Percentiles rank a stretch among this genome's conserved stretches.
phyloP scores from a whole-genome alignment of 2,797 vertebrate genomes.

The Masticophis lateralis region DNA sequence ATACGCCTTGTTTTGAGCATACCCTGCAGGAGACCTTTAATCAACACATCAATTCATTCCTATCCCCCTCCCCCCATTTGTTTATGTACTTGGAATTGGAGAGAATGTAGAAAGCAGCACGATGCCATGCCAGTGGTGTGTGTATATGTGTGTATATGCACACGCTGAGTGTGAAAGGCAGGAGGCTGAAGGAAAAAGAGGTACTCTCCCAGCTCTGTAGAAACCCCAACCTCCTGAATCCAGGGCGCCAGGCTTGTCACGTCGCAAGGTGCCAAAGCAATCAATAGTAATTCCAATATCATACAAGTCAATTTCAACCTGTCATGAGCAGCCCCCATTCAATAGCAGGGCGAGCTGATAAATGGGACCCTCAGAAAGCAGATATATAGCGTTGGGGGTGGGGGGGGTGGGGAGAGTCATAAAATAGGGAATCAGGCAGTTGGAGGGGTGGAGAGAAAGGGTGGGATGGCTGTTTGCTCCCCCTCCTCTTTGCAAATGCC shows the following conservation, averaged over 20 bases:
- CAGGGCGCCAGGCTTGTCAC: slow-evolving; percentile 47
- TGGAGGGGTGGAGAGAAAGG: not conserved
- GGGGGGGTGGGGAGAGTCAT: slow-evolving; percentile 56
- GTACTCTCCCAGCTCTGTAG: not conserved
- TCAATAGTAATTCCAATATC: slow-evolving; percentile 71
- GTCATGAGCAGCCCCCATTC: slow-evolving; percentile 59
- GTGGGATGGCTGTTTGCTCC: not conserved
- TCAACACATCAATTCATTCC: not conserved
- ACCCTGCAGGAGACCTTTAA: not conserved
- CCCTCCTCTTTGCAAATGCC: not conserved
- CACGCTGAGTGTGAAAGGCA: not conserved
- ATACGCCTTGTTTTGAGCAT: not conserved
- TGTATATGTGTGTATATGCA: not conserved
- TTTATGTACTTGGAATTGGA: not conserved
- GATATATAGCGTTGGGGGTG: slow-evolving; percentile 64
- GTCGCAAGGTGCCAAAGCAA: slow-evolving; percentile 61
- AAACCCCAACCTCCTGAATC: slow-evolving; percentile 31
- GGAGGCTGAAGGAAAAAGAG: not conserved
- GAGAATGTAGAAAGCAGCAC: not conserved
- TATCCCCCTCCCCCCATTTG: not conserved
- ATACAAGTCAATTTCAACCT: slow-evolving; percentile 68
- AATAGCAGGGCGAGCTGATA: slow-evolving; percentile 59
- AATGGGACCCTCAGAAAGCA: slow-evolving; percentile 62
- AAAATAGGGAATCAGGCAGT: slow-evolving; percentile 37
- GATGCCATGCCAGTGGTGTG: not conserved